Percentiles rank a stretch among this genome's conserved stretches.
These are phyloP conservation scores for Drosophila seguyi DNA, from an alignment of 1,140 invertebrate species.

Conservation along the genomic window DNA sequence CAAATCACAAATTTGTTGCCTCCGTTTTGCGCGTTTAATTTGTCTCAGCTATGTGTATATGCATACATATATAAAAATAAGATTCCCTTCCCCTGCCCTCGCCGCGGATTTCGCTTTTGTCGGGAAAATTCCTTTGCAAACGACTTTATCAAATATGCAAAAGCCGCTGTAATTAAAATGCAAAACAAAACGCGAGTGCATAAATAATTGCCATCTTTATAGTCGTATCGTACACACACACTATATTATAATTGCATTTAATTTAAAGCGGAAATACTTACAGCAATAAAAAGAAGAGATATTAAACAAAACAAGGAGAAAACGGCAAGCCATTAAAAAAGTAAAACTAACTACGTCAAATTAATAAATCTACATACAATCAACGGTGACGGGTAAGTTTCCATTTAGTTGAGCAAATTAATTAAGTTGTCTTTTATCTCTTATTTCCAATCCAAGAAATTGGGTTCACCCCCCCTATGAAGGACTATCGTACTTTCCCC, in stretches of 20 bases:
- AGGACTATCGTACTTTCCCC: neutral
- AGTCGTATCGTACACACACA: constrained; percentile 27
- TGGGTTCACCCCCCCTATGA: neutral
- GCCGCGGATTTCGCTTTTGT: constrained; percentile 8
- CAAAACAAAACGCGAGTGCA: constrained; percentile 72
- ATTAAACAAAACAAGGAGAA: constrained; percentile 40
- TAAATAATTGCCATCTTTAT: constrained; percentile 55
- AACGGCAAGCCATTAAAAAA: constrained; percentile 39
- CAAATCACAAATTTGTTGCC: constrained; percentile 34
- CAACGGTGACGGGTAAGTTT: constrained; percentile 48
- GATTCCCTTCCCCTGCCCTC: constrained; percentile 28
- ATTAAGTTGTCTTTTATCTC: constrained; percentile 48
- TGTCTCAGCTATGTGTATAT: constrained; percentile 10
- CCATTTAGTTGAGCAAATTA: constrained; percentile 46
- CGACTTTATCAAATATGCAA: constrained; percentile 57
- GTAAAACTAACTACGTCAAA: constrained; percentile 30
- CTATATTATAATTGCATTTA: constrained; percentile 66
- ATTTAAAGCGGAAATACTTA: constrained; percentile 73
- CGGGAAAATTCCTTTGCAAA: constrained; percentile 38
- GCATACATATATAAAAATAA: constrained; percentile 1
- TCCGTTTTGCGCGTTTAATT: constrained; percentile 44
- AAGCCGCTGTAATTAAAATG: constrained; percentile 46
- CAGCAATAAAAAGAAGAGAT: constrained; percentile 42
- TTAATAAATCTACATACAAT: constrained; percentile 39
- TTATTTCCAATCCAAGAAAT: constrained; percentile 17